Evolutionary conservation across 1,140 invertebrate species (phyloP).

Genomic region (Littorina saxatilis): DNA sequence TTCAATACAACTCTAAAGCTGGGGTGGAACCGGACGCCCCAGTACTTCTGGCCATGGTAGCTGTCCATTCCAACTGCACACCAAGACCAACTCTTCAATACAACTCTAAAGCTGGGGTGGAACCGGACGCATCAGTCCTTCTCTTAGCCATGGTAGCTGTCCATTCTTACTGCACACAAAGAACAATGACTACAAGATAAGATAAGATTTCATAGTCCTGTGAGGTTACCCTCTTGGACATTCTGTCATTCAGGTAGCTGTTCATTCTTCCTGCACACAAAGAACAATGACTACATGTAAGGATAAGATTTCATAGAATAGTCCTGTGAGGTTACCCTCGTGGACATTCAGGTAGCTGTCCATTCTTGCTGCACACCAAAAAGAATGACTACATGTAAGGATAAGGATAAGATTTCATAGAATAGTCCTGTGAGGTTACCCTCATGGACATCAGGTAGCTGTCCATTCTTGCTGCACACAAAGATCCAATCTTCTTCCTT

Average conservation of each 20-base stretch:
- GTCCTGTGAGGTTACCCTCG: too few species aligned
- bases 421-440: too few species aligned
- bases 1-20: not conserved
- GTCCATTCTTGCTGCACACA: not conserved
- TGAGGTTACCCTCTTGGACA: not conserved
- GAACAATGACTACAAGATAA: not conserved
- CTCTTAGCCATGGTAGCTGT: conserved; percentile 10
- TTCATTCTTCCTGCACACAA: not conserved
- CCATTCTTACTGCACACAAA: conserved; percentile 12
- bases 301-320: not conserved
- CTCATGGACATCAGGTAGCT: not conserved
- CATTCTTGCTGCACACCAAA: not conserved
- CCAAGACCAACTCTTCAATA: not conserved
- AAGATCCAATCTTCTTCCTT: too few species aligned
- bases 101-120: not conserved
- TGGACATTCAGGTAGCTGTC: not conserved
- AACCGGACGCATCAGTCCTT: not conserved
- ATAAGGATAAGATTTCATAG: not conserved
- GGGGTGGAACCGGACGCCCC: conserved; percentile 1
- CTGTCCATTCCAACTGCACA: conserved; percentile 2
- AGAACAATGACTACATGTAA: not conserved
- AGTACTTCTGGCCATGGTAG: conserved; percentile 23
- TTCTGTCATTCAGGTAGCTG: not conserved
- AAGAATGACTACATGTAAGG: not conserved
- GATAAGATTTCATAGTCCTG: not conserved